Conservation (phyloP, 2,797 vertebrate species). For the Ctenopoma kingsleyae region DNA sequence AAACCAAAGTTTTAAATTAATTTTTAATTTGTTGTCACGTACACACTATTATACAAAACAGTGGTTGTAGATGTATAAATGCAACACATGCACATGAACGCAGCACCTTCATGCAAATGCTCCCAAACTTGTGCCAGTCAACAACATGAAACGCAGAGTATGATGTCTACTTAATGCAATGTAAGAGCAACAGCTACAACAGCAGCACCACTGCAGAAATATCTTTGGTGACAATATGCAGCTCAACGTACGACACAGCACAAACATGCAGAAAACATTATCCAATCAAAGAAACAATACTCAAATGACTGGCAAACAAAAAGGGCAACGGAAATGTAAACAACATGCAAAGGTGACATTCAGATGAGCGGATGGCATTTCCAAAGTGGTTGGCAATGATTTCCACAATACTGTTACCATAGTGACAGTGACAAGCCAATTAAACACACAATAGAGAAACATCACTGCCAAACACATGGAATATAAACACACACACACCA, state of each 20-base stretch:
- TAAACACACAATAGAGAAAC: constrained; percentile 27
- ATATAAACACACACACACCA: constrained; percentile 9
- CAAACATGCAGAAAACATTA: constrained; percentile 56
- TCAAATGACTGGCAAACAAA: constrained; percentile 37
- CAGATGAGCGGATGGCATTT: constrained; percentile 49
- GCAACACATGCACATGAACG: neutral
- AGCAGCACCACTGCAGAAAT: constrained; percentile 31
- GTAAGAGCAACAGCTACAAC: constrained; percentile 33
- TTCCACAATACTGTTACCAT: constrained; percentile 42
- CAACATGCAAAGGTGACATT: constrained; percentile 60
- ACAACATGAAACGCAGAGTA: constrained; percentile 7
- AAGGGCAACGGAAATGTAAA: constrained; percentile 46
- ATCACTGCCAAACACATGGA: constrained; percentile 70
- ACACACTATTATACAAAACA: neutral
- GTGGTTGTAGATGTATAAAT: neutral
- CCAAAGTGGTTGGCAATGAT: constrained; percentile 68
- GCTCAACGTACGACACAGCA: constrained; percentile 36
- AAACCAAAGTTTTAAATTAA: neutral
- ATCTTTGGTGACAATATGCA: constrained; percentile 50
- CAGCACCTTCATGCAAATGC: constrained; percentile 39
- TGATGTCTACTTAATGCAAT: constrained; percentile 33
- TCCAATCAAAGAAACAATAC: constrained; percentile 19
- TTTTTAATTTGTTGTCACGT: neutral
- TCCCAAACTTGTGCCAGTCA: constrained; percentile 24
- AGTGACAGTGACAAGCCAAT: constrained; percentile 48